phyloP scores from a whole-genome alignment of 2,797 vertebrate species.

The Myotis pilosus region DNA sequence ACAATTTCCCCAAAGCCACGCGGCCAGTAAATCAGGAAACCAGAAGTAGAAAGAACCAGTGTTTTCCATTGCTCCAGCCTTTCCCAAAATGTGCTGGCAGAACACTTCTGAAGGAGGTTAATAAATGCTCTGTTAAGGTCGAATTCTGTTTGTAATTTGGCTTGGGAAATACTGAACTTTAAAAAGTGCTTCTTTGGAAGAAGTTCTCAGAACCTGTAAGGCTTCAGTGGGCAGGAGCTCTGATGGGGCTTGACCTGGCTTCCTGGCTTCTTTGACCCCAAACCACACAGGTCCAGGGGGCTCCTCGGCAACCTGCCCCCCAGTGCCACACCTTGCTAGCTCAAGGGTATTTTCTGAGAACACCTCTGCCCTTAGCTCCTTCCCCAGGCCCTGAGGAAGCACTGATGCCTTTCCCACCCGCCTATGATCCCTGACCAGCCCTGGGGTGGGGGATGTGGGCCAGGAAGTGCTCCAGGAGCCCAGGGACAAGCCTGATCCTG shows the following conservation, averaged over 20 bases:
- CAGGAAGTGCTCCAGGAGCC: neutral
- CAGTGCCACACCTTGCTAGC: neutral
- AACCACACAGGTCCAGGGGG: accelerated
- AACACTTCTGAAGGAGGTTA: neutral
- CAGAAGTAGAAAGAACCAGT: neutral
- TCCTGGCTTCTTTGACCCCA: neutral
- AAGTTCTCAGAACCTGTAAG: neutral
- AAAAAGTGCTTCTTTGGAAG: neutral
- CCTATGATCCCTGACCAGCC: neutral
- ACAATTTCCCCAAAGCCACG: neutral
- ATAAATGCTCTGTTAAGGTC: neutral
- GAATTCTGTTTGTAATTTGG: neutral
- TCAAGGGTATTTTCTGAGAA: neutral
- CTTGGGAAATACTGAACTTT: neutral
- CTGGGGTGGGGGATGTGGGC: neutral
- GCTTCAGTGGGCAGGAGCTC: accelerated
- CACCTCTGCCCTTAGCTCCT: neutral
- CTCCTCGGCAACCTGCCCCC: neutral
- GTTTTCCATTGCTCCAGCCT: neutral
- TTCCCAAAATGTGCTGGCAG: neutral
- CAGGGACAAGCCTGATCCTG: neutral
- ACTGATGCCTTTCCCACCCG: accelerated
- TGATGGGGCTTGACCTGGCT: neutral
- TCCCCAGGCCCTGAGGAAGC: neutral
- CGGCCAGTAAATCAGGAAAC: neutral